These are phyloP conservation scores for Platyrinchus mystaceus DNA, from an alignment of 2,797 vertebrate genomes.

Conservation along the genomic window DNA sequence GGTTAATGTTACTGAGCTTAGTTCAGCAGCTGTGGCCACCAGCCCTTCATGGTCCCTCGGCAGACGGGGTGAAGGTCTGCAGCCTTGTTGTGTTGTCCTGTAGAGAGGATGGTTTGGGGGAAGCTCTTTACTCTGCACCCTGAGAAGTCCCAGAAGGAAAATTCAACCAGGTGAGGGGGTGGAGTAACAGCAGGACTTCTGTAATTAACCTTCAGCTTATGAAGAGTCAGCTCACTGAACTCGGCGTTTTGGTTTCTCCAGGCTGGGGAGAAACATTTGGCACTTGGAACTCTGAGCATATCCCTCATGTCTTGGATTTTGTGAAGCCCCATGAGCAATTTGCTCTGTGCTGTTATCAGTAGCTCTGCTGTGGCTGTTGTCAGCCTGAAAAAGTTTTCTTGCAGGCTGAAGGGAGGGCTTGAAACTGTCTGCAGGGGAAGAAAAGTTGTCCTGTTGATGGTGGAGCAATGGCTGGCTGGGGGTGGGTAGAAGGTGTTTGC, in stretches of 20 bases:
- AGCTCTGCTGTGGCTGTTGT: not conserved
- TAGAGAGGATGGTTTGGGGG: not conserved
- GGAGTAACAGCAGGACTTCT: not conserved
- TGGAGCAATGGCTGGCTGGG: not conserved
- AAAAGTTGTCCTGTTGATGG: not conserved
- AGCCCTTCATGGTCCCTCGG: not conserved
- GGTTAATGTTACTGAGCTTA: not conserved
- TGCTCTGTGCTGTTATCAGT: not conserved
- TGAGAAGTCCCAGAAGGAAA: not conserved
- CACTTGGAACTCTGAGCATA: not conserved
- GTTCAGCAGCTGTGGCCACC: not conserved
- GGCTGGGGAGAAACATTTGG: not conserved
- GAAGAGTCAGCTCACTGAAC: not conserved
- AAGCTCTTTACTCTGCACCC: not conserved
- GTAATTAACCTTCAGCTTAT: not conserved
- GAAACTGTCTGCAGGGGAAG: not conserved
- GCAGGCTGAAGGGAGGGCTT: not conserved
- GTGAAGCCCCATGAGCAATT: fast-evolving
- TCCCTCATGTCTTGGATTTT: not conserved
- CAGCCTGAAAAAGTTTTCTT: not conserved
- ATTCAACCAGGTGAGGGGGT: not conserved
- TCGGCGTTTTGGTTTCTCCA: not conserved
- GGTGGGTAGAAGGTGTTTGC: not conserved
- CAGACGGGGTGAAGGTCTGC: not conserved
- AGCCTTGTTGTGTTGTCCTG: not conserved